Percentiles rank a stretch among this genome's conserved stretches.
Evolutionary conservation across 2,113 vertebrate species (phyloP).

Genomic region (Mystacornis crossleyi): DNA sequence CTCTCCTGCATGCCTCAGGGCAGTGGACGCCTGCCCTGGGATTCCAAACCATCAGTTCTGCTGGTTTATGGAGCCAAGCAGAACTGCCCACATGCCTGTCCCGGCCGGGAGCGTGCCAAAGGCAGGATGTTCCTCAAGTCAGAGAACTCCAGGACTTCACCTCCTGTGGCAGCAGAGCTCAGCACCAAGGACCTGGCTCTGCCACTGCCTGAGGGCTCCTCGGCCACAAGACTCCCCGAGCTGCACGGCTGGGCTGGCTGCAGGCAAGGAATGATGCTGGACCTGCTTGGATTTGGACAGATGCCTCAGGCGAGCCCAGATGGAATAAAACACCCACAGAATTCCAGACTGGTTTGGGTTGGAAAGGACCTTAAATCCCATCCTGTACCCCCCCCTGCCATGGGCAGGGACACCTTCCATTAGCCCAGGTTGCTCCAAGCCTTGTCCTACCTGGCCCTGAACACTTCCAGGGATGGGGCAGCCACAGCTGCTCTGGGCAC

Average conservation of each 20-base stretch:
- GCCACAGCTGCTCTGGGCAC: background rate
- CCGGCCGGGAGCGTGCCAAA: rapidly evolving
- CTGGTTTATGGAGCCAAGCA: background rate
- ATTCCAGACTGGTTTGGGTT: background rate
- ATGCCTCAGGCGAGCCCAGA: background rate
- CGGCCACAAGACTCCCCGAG: background rate
- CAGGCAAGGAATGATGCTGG: background rate
- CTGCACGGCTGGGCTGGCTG: background rate
- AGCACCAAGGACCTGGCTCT: background rate
- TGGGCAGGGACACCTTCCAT: background rate
- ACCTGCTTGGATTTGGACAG: background rate
- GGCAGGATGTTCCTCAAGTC: rapidly evolving
- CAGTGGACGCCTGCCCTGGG: background rate
- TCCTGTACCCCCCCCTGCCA: background rate
- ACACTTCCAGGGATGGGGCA: background rate
- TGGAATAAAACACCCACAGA: background rate
- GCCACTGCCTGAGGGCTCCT: background rate
- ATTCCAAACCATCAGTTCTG: background rate
- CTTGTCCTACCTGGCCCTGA: rapidly evolving
- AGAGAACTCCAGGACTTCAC: background rate
- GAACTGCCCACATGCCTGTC: background rate
- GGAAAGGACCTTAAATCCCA: background rate
- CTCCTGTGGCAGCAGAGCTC: background rate
- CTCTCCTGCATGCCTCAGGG: background rate
- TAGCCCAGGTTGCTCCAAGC: background rate